These are phyloP conservation scores for Cephus pygmeus DNA, from an alignment of 2,888 invertebrate genomes.

Conservation along the genomic window DNA sequence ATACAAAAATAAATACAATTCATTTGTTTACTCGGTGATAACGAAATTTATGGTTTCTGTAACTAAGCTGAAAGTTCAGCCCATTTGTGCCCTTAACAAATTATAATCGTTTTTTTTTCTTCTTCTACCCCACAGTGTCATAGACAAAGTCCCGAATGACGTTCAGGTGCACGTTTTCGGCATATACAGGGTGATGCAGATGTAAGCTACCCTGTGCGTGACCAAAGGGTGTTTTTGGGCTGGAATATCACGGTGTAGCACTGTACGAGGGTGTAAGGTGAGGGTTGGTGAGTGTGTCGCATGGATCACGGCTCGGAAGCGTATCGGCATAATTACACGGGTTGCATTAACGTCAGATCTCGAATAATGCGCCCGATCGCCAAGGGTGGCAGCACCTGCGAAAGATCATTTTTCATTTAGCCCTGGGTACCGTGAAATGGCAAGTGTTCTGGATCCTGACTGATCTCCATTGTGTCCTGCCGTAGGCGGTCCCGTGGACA, in stretches of 20 bases:
- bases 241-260: neutral
- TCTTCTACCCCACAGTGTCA: neutral
- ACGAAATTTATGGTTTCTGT: neutral
- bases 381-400: slow-evolving; percentile 37
- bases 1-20: no score
- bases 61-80: neutral
- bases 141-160: slow-evolving; percentile 8
- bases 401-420: slow-evolving; percentile 42
- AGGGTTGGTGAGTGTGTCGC: neutral
- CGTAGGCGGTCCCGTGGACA: neutral
- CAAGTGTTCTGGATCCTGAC: slow-evolving; percentile 3
- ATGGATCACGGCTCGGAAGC: slow-evolving; percentile 22
- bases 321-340: slow-evolving; percentile 57
- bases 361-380: slow-evolving; percentile 39
- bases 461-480: neutral
- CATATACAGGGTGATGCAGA: slow-evolving; percentile 8
- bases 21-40: no score
- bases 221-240: slow-evolving; percentile 36
- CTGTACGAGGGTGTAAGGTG: neutral
- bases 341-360: slow-evolving; percentile 51
- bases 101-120: neutral
- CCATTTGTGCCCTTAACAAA: neutral
- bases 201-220: slow-evolving; percentile 35
- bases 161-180: slow-evolving; percentile 19
- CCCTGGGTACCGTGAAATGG: neutral